phyloP scores from a whole-genome alignment of 2,888 invertebrate genomes.

The Prosapia bicincta region DNA sequence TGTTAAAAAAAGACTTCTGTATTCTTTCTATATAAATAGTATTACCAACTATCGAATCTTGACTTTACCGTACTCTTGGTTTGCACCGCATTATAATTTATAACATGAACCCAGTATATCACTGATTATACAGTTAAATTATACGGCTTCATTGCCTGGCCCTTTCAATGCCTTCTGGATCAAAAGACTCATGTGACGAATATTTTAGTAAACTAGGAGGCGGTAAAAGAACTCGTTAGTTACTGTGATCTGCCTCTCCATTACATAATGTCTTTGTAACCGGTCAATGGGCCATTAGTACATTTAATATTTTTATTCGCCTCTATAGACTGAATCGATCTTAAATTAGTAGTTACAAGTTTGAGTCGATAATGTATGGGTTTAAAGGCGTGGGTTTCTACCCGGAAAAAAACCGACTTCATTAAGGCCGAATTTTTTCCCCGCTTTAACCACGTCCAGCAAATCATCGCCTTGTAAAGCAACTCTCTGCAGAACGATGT shows the following conservation, averaged over 20 bases:
- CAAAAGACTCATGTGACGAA: too few species aligned
- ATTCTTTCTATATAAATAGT: too few species aligned
- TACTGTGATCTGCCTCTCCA: not conserved
- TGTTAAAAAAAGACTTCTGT: too few species aligned
- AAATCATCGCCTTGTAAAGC: not conserved
- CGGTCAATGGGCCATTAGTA: not conserved
- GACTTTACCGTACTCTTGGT: too few species aligned
- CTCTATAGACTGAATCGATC: not conserved
- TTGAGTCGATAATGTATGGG: not conserved
- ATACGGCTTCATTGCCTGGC: too few species aligned
- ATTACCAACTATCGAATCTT: too few species aligned
- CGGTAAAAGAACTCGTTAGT: not conserved
- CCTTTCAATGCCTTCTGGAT: too few species aligned
- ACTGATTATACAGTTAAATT: not conserved
- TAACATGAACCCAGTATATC: not conserved
- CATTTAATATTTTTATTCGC: not conserved
- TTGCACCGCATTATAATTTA: too few species aligned
- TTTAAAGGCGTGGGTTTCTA: not conserved
- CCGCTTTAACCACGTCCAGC: not conserved
- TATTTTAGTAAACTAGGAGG: too few species aligned
- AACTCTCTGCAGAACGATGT: too few species aligned
- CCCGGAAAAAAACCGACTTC: not conserved
- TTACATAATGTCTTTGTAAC: not conserved
- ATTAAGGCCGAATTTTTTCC: not conserved
- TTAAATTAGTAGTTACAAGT: not conserved